Conservation (phyloP, 2,888 invertebrate genomes). For the Polydrusus cervinus region DNA sequence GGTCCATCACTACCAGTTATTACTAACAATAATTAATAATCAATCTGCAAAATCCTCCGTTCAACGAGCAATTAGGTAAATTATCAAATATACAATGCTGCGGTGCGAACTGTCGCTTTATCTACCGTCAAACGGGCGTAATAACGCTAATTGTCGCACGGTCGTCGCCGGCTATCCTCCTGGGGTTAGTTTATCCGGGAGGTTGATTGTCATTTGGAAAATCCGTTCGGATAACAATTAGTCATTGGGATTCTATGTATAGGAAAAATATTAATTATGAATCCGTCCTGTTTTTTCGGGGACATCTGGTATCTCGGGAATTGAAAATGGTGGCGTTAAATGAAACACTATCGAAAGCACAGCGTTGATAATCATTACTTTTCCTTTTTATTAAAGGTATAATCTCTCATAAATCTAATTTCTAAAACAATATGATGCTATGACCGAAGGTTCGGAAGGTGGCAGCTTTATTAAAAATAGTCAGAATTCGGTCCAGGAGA, state of each 20-base stretch:
- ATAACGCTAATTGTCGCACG: constrained; percentile 51
- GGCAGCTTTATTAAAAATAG: too few species aligned
- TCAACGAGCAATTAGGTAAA: constrained; percentile 56
- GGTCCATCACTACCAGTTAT: background rate
- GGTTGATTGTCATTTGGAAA: constrained; percentile 48
- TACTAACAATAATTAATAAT: constrained; percentile 51
- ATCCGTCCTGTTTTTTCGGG: background rate
- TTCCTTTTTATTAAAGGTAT: too few species aligned
- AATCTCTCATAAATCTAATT: too few species aligned
- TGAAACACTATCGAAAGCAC: background rate
- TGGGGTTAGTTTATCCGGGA: constrained; percentile 28
- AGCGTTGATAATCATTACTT: too few species aligned
- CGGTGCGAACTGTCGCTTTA: constrained; percentile 53
- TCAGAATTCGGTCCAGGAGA: too few species aligned
- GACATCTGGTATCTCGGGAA: background rate
- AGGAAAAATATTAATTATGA: constrained; percentile 26
- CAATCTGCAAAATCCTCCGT: constrained; percentile 29
- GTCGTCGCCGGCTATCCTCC: constrained; percentile 16
- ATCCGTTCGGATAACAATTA: constrained; percentile 44
- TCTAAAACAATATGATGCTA: too few species aligned
- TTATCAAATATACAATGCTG: constrained; percentile 58
- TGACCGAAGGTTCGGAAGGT: too few species aligned
- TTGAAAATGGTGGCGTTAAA: background rate
- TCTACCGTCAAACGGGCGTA: constrained; percentile 45
- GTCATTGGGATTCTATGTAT: constrained; percentile 15